A percentile compares a stretch with the other conserved stretches of the same genome.
Conservation (phyloP, 2,888 invertebrate species). For the Tipula confusa region DNA sequence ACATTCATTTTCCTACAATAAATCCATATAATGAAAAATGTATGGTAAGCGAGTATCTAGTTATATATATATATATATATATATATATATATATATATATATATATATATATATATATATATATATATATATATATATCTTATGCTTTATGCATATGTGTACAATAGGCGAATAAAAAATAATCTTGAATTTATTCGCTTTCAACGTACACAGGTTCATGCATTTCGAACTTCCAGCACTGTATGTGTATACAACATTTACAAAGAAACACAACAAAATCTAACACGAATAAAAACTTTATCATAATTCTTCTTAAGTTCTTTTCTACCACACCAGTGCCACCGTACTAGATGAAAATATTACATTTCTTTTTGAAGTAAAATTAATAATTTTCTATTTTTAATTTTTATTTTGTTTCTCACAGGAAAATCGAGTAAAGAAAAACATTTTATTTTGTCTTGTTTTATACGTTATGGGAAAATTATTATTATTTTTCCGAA, state of each 20-base stretch:
- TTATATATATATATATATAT: too few species aligned
- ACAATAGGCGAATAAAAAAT: neutral
- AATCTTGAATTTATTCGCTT: neutral
- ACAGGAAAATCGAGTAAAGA: neutral
- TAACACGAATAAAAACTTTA: neutral
- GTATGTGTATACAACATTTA: neutral
- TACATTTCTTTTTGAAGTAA: neutral
- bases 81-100: neutral
- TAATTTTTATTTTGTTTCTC: neutral
- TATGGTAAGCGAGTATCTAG: neutral
- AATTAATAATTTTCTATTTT: neutral
- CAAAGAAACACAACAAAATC: neutral
- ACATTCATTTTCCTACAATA: neutral
- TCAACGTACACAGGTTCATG: neutral
- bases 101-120: neutral
- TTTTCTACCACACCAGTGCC: neutral
- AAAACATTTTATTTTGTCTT: neutral
- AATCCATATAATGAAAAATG: neutral
- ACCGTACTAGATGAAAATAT: neutral
- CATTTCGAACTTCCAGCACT: neutral
- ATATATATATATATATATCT: neutral
- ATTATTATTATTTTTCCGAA: neutral
- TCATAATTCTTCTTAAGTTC: neutral
- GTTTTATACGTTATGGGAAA: neutral
- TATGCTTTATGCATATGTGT: neutral